phyloP scores from a whole-genome alignment of 2,797 vertebrate genomes.

The Gymnoscopelus microlampas region DNA sequence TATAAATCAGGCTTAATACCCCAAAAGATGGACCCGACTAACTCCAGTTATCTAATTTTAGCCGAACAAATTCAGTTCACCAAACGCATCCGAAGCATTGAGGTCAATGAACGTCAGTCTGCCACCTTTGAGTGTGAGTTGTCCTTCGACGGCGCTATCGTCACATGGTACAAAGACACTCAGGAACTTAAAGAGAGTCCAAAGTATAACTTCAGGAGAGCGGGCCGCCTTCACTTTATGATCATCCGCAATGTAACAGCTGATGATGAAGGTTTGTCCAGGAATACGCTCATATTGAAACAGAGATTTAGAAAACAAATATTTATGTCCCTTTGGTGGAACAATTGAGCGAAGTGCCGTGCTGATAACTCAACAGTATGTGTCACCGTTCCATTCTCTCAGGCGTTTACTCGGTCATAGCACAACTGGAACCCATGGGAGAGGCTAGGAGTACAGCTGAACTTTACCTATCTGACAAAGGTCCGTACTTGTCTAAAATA shows the following conservation, averaged over 20 bases:
- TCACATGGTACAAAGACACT: constrained; percentile 93
- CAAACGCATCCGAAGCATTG: constrained; percentile 92
- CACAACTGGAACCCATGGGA: constrained; percentile 88
- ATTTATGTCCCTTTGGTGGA: not conserved
- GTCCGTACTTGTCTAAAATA: constrained; percentile 69
- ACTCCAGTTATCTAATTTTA: constrained; percentile 76
- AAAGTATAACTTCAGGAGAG: constrained; percentile 93
- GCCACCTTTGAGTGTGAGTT: constrained; percentile 95
- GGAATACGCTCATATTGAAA: not conserved
- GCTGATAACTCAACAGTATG: constrained; percentile 28
- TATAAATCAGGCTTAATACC: too few species aligned
- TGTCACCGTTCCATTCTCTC: constrained; percentile 48
- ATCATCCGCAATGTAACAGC: constrained; percentile 92
- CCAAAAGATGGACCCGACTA: not conserved
- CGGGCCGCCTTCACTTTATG: constrained; percentile 93
- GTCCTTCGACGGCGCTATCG: constrained; percentile 90
- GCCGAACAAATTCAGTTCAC: constrained; percentile 95
- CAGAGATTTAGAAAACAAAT: not conserved
- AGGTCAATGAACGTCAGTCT: constrained; percentile 89
- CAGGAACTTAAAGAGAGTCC: constrained; percentile 89
- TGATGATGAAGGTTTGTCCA: constrained; percentile 91
- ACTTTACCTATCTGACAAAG: constrained; percentile 92
- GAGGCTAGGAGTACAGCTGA: constrained; percentile 94
- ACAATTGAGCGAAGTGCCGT: not conserved
- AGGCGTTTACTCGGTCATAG: constrained; percentile 94